Evolutionary conservation across 1,140 invertebrate genomes (phyloP).

Genomic region (Bombus cullumanus): DNA sequence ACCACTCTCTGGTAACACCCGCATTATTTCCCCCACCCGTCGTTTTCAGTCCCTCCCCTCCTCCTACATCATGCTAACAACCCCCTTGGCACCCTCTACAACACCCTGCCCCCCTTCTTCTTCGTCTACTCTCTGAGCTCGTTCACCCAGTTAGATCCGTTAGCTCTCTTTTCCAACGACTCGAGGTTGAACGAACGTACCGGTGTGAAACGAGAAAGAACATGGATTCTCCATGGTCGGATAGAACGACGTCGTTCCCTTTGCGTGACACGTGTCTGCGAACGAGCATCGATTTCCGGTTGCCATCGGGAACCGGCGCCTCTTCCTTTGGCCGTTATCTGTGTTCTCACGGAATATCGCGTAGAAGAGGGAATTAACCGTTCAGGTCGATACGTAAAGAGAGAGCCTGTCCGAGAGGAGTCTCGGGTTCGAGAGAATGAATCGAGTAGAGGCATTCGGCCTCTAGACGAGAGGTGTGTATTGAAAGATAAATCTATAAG

Average conservation of each 20-base stretch:
- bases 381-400: background rate
- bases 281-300: slow-evolving; percentile 62
- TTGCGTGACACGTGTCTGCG: slow-evolving; percentile 62
- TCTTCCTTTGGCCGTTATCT: background rate
- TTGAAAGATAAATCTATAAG: slow-evolving; percentile 12
- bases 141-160: background rate
- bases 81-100: background rate
- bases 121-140: background rate
- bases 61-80: background rate
- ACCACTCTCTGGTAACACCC: slow-evolving; percentile 74
- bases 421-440: background rate
- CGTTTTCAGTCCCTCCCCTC: background rate
- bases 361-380: slow-evolving; percentile 34
- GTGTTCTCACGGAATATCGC: background rate
- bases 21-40: slow-evolving; percentile 72
- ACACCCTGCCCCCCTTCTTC: too few species aligned
- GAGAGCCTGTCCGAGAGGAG: background rate
- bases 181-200: background rate
- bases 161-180: background rate
- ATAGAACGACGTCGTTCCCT: slow-evolving; percentile 71
- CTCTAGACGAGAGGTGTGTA: background rate
- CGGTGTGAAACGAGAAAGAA: too few species aligned
- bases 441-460: background rate
- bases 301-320: background rate
- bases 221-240: background rate